Evolutionary conservation across 1,140 invertebrate genomes (phyloP), one percentile per base, ranked within the genome.

Genomic region (Drosophila setifemur): DNA sequence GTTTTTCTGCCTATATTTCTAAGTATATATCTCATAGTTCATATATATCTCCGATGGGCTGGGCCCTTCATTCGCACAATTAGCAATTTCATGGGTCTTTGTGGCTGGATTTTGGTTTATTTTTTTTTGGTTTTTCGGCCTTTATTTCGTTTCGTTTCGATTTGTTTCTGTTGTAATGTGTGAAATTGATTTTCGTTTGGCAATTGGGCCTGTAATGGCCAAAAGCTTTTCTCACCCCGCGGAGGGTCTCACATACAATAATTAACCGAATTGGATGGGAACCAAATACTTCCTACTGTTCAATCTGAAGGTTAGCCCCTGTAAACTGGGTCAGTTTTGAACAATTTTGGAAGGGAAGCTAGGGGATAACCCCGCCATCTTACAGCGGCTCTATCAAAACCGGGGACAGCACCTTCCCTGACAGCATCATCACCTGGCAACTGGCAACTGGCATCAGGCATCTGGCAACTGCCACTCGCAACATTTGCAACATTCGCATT

Each of bases 51-150:
- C 18, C 29, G 44, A 50, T 28, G 58, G 52, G 58, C 33, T 48
- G 31, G 50, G 48, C 67, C 79, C 70, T 86, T 86, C 81, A 66
- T 73, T 73, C 67, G 82, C 66, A 74, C 75, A 86, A 86, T 86
- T 86, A 86, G 81, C 81, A 69, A 86, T 86, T 86, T 86, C 81
- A 86, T 86, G 81, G 75, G 72, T 79, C 52, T 64, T 86, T 81
- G 57, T 73, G 58, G 50, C 52, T 39, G n/a, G n/a, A n/a, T 7
- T 33, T 33, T 33, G 39, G 19, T 19, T 40, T 12, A 11, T 19
- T 68, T 53, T 60, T 48, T 35, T 55, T 53, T 61, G 60, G 55
- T 53, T 60, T 48, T 35, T 55, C 44, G 64, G 60, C 47, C 64
- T 67, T 68, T 67, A 53, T 40, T 64, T 49, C 33, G 44, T 39